phyloP scores from a whole-genome alignment of 1,140 invertebrate genomes.

The Sitodiplosis mosellana region DNA sequence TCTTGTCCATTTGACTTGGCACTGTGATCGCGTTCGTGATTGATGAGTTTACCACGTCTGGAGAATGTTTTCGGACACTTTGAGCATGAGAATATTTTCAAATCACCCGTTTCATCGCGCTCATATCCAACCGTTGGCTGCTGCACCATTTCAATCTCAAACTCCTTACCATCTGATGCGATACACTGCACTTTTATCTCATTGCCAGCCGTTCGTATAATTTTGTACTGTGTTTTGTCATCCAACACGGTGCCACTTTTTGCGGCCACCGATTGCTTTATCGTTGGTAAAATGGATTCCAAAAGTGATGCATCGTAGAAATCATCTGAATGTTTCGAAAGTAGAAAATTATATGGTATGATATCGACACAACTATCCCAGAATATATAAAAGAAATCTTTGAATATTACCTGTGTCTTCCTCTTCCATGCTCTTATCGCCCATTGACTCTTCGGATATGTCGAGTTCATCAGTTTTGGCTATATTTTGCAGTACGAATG shows the following conservation, averaged over 20 bases:
- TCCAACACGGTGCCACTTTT: neutral
- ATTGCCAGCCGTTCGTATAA: neutral
- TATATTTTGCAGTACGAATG: no score
- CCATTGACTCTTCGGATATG: no score
- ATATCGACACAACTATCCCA: no score
- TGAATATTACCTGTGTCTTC: no score
- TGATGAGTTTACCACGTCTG: slow-evolving; percentile 22
- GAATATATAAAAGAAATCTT: no score
- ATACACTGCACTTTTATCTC: neutral
- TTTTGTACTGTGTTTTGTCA: neutral
- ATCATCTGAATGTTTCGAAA: no score
- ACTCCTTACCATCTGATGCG: neutral
- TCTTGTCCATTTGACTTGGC: slow-evolving; percentile 35
- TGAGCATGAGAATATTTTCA: slow-evolving; percentile 35
- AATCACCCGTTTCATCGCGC: slow-evolving; percentile 24
- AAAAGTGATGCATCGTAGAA: neutral
- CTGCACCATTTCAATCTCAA: neutral
- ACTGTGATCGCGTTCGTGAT: slow-evolving; percentile 11
- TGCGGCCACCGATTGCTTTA: neutral
- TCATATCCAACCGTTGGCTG: slow-evolving; percentile 3
- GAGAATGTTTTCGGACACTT: slow-evolving; percentile 38
- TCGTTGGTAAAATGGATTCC: neutral
- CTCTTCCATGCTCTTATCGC: no score
- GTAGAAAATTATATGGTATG: no score
- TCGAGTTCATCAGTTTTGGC: no score